These are phyloP conservation scores for Micrasema minimum DNA, from an alignment of 1,140 invertebrate species.

Conservation along the genomic window DNA sequence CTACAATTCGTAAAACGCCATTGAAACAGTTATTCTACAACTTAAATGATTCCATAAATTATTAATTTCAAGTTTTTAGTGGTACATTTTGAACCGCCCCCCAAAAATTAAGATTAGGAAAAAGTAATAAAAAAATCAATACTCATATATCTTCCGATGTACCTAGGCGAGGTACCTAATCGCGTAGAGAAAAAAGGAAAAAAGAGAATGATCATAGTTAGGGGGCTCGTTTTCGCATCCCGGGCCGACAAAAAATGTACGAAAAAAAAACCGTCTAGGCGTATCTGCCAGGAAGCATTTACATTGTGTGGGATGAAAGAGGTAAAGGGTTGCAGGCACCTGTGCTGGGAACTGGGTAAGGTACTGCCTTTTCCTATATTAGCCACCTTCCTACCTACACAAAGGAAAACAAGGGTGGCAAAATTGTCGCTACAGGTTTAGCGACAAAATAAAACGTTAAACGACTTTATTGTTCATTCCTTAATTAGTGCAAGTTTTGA, in stretches of 20 bases:
- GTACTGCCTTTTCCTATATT: neutral
- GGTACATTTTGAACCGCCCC: constrained; percentile 43
- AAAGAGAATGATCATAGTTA: constrained; percentile 53
- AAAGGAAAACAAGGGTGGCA: neutral
- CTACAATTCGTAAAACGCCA: too few relatives aligned
- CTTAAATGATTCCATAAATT: too few relatives aligned
- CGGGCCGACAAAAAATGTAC: constrained; percentile 48
- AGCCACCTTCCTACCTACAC: neutral
- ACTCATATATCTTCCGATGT: constrained; percentile 49
- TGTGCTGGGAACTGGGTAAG: constrained; percentile 48
- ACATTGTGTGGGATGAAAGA: constrained; percentile 47
- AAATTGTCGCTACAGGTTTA: neutral
- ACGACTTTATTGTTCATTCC: neutral
- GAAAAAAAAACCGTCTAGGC: constrained; percentile 51
- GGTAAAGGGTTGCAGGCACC: constrained; percentile 53
- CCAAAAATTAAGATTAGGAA: constrained; percentile 52
- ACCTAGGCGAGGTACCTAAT: constrained; percentile 49
- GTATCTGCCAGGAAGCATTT: constrained; percentile 54
- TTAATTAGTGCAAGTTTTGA: too few relatives aligned
- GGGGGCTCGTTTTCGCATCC: constrained; percentile 51
- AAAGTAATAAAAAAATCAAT: constrained; percentile 53
- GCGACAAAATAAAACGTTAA: neutral
- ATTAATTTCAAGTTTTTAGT: too few relatives aligned
- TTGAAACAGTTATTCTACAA: too few relatives aligned
- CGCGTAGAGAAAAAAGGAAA: constrained; percentile 51